Evolutionary conservation across 2,888 invertebrate genomes (phyloP).

Genomic region (Pristionchus maxplancki): DNA sequence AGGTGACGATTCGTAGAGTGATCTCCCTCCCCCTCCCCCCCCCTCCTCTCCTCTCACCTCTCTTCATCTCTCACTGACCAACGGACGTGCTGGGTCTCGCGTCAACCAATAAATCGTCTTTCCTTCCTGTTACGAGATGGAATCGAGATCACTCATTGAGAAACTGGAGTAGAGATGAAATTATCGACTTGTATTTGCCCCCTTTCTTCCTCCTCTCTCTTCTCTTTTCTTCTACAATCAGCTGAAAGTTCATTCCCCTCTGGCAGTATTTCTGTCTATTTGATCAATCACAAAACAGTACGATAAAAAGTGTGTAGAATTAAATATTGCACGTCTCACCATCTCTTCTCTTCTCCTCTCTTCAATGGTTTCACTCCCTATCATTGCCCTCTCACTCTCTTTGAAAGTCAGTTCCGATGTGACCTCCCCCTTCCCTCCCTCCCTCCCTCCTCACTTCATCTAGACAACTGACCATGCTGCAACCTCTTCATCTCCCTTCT

Average conservation of each 20-base stretch:
- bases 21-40: not conserved
- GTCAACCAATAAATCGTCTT: constrained; percentile 28
- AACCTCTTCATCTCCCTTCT: not conserved
- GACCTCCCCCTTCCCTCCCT: not conserved
- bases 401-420: constrained; percentile 37
- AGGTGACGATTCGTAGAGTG: constrained; percentile 16
- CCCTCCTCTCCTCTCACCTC: not conserved
- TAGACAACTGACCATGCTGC: constrained; percentile 43
- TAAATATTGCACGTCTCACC: not conserved
- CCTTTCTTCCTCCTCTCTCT: not conserved
- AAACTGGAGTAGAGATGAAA: not conserved
- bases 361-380: not conserved
- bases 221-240: not conserved
- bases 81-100: not conserved
- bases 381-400: constrained; percentile 17
- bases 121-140: not conserved
- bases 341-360: not conserved
- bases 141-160: not conserved
- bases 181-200: not conserved
- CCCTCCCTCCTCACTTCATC: not conserved
- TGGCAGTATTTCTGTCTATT: not conserved
- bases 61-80: constrained; percentile 9
- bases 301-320: not conserved
- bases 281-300: not conserved
- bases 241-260: not conserved